Percentiles rank a stretch among this genome's conserved stretches.
phyloP scores from a whole-genome alignment of 2,113 vertebrate genomes.

The Talpa occidentalis region DNA sequence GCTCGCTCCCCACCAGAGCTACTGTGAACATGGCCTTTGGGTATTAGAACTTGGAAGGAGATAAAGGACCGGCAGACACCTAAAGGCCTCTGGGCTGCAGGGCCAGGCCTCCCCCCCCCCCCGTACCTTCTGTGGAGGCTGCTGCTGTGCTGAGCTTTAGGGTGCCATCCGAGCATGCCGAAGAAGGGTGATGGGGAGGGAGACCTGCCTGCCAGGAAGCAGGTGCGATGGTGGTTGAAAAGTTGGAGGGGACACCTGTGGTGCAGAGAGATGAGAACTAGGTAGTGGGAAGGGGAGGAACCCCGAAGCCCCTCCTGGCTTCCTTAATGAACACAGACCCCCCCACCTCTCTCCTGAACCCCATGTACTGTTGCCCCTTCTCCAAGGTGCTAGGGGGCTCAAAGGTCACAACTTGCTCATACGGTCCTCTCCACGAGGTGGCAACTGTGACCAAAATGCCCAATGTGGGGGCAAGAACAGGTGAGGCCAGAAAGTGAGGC shows the following conservation, averaged over 20 bases:
- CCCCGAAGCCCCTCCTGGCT: too few species aligned
- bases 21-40: too few species aligned
- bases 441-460: neutral
- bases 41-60: neutral
- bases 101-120: too few species aligned
- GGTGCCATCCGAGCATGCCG: conserved; percentile 71
- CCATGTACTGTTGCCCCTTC: neutral
- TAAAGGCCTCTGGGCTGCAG: too few species aligned
- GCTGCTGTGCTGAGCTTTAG: conserved; percentile 75
- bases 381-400: neutral
- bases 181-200: conserved; percentile 80
- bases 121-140: conserved; percentile 77
- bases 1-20: too few species aligned
- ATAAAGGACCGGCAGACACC: neutral
- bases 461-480: neutral
- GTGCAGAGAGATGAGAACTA: neutral
- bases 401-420: neutral
- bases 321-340: too few species aligned
- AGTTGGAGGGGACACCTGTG: conserved; percentile 76
- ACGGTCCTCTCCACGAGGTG: neutral
- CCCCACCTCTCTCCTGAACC: neutral
- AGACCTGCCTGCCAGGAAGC: conserved; percentile 79
- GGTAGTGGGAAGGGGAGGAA: neutral
- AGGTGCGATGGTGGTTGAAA: conserved; percentile 75
- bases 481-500: neutral